Conservation (phyloP, 92 coral and sea anemone species). For the Palythoa grandiflora region DNA sequence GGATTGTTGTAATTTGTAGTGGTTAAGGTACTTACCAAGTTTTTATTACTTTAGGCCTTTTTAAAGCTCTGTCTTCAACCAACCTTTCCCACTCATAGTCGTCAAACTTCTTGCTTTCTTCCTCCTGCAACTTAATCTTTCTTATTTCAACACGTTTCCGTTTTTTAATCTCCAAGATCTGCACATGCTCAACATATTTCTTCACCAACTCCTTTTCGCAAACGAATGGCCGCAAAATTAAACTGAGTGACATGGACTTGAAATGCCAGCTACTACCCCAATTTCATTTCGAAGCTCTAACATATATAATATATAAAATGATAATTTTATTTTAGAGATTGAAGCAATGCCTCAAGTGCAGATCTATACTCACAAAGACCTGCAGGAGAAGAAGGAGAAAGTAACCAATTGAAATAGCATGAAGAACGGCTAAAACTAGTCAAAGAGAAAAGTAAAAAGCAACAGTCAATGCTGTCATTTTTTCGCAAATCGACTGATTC, state of each 20-base stretch:
- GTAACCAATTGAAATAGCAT: neutral
- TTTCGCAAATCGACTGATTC: constrained; percentile 7
- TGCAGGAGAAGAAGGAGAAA: constrained; percentile 1
- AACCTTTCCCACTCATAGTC: constrained; percentile 29
- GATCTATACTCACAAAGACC: constrained; percentile 4
- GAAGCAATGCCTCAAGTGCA: constrained; percentile 21
- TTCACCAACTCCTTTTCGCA: too few species aligned
- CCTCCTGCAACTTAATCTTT: constrained; percentile 18
- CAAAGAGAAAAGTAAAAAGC: constrained; percentile 5
- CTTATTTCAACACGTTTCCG: constrained; percentile 28
- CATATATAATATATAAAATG: neutral
- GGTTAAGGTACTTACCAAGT: constrained; percentile 31
- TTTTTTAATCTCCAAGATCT: too few species aligned
- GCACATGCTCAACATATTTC: too few species aligned
- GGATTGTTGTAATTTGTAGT: constrained; percentile 21
- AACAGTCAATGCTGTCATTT: neutral
- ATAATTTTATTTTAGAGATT: neutral
- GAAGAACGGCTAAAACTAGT: neutral
- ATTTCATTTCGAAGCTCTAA: neutral
- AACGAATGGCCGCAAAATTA: neutral
- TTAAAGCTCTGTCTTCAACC: constrained; percentile 38
- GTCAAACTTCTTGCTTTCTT: constrained; percentile 34
- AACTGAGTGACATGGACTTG: constrained; percentile 22
- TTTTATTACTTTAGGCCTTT: constrained; percentile 26
- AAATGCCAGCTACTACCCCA: neutral